Evolutionary conservation across 2,113 vertebrate genomes (phyloP), one percentile per base, ranked within the genome.

Genomic region (Antechinus stuartii): DNA sequence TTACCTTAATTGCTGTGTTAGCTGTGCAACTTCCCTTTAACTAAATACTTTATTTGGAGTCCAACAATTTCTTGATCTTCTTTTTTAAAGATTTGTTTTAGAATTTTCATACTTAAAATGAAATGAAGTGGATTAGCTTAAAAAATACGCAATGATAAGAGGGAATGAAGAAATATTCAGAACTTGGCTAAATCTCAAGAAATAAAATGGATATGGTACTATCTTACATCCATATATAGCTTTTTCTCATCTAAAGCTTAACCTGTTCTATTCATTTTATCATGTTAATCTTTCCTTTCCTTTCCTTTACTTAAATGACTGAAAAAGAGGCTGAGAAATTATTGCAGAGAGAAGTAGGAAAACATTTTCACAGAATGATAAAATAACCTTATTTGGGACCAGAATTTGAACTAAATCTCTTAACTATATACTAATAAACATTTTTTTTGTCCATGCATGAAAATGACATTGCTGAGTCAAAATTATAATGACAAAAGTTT

Each of bases 1-100:
- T 96, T 97, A 96, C 95, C 30, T 25, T 96, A 95, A 93, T 95
- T 97, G 68, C 92, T 97, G n/a, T 93, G 95, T 96, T 94, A 96
- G 55, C 47, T 91, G 89, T 93, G 54, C n/a, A 68, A 49, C 90
- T 90, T 95, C 55, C 35, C 76, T 95, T 95, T 93, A 95, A 95
- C 93, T 96, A 89, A 68, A 54, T 90, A 47, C 19, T 35, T 94
- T 95, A 96, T 68, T 96, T 96, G 90, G 35, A 96, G 46, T 30
- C 42, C 54, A 96, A 46, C 11, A 8, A 47, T 92, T 97, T 96
- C 56, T 92, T 93, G 42, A 35, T 14, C 47, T 50, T 23, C 47
- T 50, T 90, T 27, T 56, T 54, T 57, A 9, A 92, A 57, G 57
- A 93, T 94, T 91, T 92, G 30, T 95, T 95, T 94, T 95, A 95